Evolutionary conservation across 1,140 invertebrate genomes (phyloP), one percentile per base, ranked within the genome.

Genomic region (fruit fly (Drosophila melanogaster)): DNA sequence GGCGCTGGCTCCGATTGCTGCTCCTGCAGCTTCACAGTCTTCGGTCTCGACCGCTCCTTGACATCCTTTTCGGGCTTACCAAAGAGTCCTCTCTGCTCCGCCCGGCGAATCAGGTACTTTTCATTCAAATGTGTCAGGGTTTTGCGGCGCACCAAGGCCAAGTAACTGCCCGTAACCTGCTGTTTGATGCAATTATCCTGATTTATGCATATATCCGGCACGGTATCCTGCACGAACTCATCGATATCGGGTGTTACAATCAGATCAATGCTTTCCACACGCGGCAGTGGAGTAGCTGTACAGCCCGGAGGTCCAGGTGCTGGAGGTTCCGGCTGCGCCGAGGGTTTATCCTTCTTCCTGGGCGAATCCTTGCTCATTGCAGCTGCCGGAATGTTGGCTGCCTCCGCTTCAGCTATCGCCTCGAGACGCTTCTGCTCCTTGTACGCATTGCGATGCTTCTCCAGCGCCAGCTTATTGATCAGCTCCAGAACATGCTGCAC

Each of bases 81-180:
- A 84, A 96, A 97, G 51, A 97, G 90, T 0, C 96, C 96, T 58
- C 96, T 93, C 26, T 94, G 93, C 90, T 96, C 96, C 1, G 96
- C 96, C 90, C 96, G 95, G 69, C 95, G 94, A 41, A 97, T 96
- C 93, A 96, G 95, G 79, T 95, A 96, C 90, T 96, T 95, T 10
- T 96, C 96, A 91, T 96, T 95, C 60, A 96, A 93, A 10, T 95
- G 93, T 40, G 95, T 95, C 62, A 96, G 93, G 80, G 95, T 93
- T 93, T 96, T 96, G 24, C 96, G 93, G 59, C 95, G 94, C n/a
- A 96, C 93, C 2, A 96, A 90, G 0, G 95, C 94, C 26, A 97
- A 90, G 77, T 94, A 97, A 79, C 95, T 96, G 3, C 96, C 96
- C 38, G 94, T 93, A 57, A 94, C 61, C n/a, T 93, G 77, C 2